These are phyloP conservation scores for Manacus vitellinus DNA, from an alignment of 2,113 vertebrate species.

Conservation along the genomic window DNA sequence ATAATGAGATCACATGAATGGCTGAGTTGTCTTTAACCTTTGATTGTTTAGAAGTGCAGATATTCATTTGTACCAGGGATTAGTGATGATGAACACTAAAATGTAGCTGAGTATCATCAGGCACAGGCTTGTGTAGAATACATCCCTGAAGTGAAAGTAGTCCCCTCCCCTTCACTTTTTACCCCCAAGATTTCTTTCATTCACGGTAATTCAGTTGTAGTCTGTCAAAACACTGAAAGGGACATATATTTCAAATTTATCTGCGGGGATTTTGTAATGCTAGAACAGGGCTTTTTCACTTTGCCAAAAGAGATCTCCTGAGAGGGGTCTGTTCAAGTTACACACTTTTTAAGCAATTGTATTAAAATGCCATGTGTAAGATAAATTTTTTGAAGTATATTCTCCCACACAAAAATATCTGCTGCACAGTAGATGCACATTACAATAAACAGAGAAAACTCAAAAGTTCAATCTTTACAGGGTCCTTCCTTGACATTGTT, in stretches of 20 bases:
- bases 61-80: constrained; percentile 53
- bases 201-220: constrained; percentile 59
- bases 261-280: constrained; percentile 52
- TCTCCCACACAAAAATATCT: background rate
- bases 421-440: background rate
- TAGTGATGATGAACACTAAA: background rate
- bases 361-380: background rate
- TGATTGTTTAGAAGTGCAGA: constrained; percentile 73
- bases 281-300: constrained; percentile 29
- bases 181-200: background rate
- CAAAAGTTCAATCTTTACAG: background rate
- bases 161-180: background rate
- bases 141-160: constrained; percentile 5
- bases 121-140: background rate
- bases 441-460: background rate
- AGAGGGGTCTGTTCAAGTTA: constrained; percentile 22
- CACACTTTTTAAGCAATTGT: background rate
- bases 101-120: background rate
- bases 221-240: constrained; percentile 60
- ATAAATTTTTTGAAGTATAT: background rate
- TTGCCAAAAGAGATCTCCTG: constrained; percentile 8
- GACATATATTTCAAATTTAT: constrained; percentile 63
- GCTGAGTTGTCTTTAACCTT: constrained; percentile 67
- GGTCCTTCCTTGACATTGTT: background rate
- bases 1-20: constrained; percentile 70